Conservation (phyloP, 2,113 vertebrate genomes). For the Macquaria australasica region DNA sequence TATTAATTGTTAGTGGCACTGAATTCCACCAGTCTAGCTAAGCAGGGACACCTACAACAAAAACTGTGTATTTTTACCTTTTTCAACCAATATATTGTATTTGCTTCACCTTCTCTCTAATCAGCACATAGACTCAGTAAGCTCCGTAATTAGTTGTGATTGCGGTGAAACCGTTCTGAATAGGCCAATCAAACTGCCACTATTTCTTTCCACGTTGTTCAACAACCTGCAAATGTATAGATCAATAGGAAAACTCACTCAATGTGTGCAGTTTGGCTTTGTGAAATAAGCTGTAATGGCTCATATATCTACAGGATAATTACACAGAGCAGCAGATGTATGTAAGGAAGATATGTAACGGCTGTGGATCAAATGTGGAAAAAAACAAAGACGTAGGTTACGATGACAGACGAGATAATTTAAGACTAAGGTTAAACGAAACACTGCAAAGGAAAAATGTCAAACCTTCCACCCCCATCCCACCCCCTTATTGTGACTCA, state of each 20-base stretch:
- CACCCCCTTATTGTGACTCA: background rate
- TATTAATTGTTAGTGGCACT: background rate
- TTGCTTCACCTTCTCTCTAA: background rate
- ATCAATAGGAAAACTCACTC: conserved; percentile 20
- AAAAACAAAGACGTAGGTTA: background rate
- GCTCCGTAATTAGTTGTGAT: conserved; percentile 3
- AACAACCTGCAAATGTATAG: conserved; percentile 12
- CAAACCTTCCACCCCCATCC: background rate
- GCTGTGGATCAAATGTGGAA: background rate
- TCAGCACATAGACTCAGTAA: background rate
- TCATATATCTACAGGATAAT: conserved; percentile 4
- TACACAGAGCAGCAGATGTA: background rate
- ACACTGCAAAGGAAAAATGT: background rate
- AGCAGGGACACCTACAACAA: background rate
- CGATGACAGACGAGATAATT: background rate
- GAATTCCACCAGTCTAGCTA: background rate
- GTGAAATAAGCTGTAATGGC: background rate
- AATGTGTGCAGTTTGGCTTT: background rate
- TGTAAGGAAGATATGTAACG: background rate
- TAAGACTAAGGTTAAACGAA: background rate
- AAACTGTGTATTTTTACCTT: background rate
- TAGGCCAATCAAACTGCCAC: conserved; percentile 31
- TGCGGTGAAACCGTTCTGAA: conserved; percentile 17
- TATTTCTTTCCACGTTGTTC: conserved; percentile 24
- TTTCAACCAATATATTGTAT: background rate